These are phyloP conservation scores for Sitophilus oryzae DNA, from an alignment of 1,140 invertebrate species.

Conservation along the genomic window DNA sequence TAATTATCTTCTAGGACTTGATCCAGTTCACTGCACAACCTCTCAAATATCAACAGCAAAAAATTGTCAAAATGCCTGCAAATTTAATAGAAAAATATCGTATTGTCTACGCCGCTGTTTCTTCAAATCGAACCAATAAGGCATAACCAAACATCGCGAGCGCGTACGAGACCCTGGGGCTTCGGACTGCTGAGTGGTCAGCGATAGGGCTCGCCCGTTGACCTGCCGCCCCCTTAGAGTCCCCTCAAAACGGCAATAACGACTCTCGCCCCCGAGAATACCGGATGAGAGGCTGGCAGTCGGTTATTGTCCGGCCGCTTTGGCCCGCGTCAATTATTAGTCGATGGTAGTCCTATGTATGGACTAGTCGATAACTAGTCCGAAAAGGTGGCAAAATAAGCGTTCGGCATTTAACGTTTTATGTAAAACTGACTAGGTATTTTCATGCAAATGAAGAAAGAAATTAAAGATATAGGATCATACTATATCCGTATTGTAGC, in stretches of 20 bases:
- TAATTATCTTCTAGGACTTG: no score
- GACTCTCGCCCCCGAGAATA: conserved; percentile 12
- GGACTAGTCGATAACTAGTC: no score
- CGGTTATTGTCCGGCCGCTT: background rate
- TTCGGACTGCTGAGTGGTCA: conserved; percentile 25
- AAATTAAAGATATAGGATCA: no score
- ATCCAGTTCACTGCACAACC: no score
- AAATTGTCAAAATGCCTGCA: no score
- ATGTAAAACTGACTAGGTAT: no score
- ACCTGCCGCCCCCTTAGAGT: conserved; percentile 9
- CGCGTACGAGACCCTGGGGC: conserved; percentile 24
- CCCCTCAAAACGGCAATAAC: conserved; percentile 16
- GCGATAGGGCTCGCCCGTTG: conserved; percentile 27
- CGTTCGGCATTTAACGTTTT: no score
- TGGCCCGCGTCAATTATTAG: background rate
- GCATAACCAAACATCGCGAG: conserved; percentile 27
- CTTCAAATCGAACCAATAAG: conserved; percentile 22
- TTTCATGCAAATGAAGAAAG: no score
- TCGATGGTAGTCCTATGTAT: background rate
- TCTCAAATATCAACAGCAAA: no score
- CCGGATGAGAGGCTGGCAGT: background rate
- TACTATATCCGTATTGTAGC: no score
- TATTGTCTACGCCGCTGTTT: conserved; percentile 1
- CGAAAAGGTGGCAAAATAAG: no score
- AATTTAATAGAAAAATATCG: no score